Evolutionary conservation across 2,113 vertebrate species (phyloP), one percentile per base, ranked within the genome.

Genomic region (Pampusana beccarii): DNA sequence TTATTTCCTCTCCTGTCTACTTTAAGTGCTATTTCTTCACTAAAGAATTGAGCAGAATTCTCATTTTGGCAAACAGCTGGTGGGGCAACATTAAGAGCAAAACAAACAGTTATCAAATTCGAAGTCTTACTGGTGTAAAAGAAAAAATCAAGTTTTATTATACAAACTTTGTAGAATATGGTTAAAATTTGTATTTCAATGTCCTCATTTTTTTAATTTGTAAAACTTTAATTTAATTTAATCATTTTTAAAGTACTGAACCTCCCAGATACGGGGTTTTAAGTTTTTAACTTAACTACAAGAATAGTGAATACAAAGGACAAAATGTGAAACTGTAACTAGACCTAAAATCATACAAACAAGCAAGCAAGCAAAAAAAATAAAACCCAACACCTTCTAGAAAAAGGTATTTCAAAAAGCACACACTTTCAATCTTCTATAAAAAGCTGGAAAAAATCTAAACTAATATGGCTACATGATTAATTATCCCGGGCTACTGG

Each of bases 201-300:
- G 19, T 79, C 46, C 5, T 50, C 0, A 11, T 56, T 67, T 51
- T 31, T 66, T 19, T 10, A 36, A n/a, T 57, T 10, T 38, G 4
- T 24, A 46, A 53, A 42, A 9, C 2, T 62, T 34, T 13, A 65
- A 75, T 61, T 36, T 31, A 67, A 89, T 62, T 23, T 40, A 58
- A n/a, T 13, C 0, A 10, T 25, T 36, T 58, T 64, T 24, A 24
- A 72, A 40, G 2, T 5, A 42, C 6, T 34, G 15, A 56, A 69
- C 0, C 0, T 13, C 23, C 84, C 38, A 34, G 2, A 1, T 69
- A 51, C 69, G 3, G 0, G 3, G 4, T 53, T 85, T 88, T 25
- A 73, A 56, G 3, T 60, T 65, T 83, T 70, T 51, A 57, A 54
- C 5, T 69, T 72, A 62, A 70, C 6, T 44, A 12, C 10, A 67